Evolutionary conservation across 2,113 vertebrate genomes (phyloP), one percentile per base, ranked within the genome.

Genomic region (Melanotaenia duboulayi): DNA sequence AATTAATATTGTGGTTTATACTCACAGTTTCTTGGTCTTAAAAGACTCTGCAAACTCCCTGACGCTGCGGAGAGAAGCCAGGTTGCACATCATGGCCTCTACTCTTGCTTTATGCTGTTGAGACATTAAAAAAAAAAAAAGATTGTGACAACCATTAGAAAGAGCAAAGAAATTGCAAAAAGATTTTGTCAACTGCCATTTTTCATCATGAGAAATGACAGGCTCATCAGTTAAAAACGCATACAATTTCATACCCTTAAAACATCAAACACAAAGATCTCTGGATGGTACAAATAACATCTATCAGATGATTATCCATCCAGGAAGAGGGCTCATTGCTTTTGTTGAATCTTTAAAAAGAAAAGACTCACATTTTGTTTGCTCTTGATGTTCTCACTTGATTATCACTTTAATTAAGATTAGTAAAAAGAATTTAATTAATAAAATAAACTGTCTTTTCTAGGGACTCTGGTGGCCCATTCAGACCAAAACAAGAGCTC

Each of bases 11-110:
- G 20, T 14, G 0, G 22, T 66, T 63, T 24, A 48, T 80, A 98
- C 98, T 99, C 91, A 99, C 98, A 98, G 52, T 74, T 97, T 96
- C 90, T 93, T 98, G 89, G 96, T 95, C 91, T 95, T 97, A 92
- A 97, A 99, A 20, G 93, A 93, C 79, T 97, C 95, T 13, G 96
- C 94, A 84, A 99, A 99, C 84, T 92, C 94, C 76, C 93, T 91
- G 85, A 99, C 94, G 11, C 97, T 98, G 70, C 91, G 92, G 76
- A 99, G 92, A 66, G 95, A 95, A 63, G 96, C 92, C 57, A 99
- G 93, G 92, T 99, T 96, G 81, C 98, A 95, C 92, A 94, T 95
- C 95, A 98, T 96, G 83, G 95, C 95, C 90, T 99, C 97, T 46
- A 97, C 96, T 86, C 95, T 95, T 75, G 98, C 97, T 95, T 98